Evolutionary conservation across 2,797 vertebrate species (phyloP).

Genomic region (Hybognathus amarus): DNA sequence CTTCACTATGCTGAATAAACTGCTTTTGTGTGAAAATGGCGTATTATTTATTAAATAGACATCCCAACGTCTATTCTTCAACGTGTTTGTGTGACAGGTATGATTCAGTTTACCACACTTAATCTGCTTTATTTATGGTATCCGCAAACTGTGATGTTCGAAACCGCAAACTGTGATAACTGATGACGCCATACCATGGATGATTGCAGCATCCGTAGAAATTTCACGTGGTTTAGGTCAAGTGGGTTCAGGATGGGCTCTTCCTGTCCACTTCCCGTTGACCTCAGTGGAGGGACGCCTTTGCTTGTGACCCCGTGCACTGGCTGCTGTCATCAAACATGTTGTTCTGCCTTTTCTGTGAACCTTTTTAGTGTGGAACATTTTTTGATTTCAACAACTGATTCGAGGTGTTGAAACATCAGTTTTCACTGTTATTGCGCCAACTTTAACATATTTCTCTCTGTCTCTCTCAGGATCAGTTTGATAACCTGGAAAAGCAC

Average conservation of each 20-base stretch:
- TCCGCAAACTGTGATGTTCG: too few species aligned
- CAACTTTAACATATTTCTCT: slow-evolving; percentile 28
- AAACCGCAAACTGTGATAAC: background rate
- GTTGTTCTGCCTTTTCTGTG: background rate
- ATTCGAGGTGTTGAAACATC: background rate
- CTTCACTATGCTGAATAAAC: background rate
- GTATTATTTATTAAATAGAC: too few species aligned
- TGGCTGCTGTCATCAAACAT: slow-evolving; percentile 7
- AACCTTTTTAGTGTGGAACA: background rate
- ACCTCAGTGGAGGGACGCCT: background rate
- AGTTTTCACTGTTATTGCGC: background rate
- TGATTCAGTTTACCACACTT: background rate
- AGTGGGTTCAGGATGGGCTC: background rate
- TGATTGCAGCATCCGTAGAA: too few species aligned
- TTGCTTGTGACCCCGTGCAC: background rate
- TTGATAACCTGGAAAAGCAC: slow-evolving; percentile 99
- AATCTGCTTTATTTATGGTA: background rate
- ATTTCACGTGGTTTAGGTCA: background rate
- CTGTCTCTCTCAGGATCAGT: slow-evolving; percentile 88
- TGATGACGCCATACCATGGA: too few species aligned
- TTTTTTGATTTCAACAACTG: background rate
- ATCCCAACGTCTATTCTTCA: too few species aligned
- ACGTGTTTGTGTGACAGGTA: too few species aligned
- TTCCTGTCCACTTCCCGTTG: slow-evolving; percentile 11
- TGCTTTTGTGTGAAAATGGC: background rate